A percentile compares a stretch with the other conserved stretches of the same genome.
Evolutionary conservation across 2,797 vertebrate genomes (phyloP).

Genomic region (Thalassophryne amazonica): DNA sequence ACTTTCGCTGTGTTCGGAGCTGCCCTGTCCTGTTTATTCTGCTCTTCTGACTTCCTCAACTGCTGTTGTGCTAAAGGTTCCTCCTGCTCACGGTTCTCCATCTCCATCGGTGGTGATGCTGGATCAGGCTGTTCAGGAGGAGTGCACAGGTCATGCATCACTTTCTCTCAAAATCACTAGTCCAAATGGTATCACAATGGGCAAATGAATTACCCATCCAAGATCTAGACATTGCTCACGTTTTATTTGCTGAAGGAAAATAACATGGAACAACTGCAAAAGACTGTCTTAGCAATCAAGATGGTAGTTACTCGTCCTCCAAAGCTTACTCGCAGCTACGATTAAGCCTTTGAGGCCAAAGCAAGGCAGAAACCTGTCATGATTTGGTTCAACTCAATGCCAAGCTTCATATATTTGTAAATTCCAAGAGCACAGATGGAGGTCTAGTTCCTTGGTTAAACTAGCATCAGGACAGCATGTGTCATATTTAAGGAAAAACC

Average conservation of each 20-base stretch:
- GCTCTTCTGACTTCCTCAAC: constrained; percentile 34
- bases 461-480: not conserved
- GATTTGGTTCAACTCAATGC: not conserved
- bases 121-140: constrained; percentile 66
- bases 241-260: constrained; percentile 38
- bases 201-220: constrained; percentile 24
- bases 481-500: constrained; percentile 3
- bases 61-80: constrained; percentile 50
- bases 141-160: constrained; percentile 78
- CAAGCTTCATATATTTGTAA: not conserved
- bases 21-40: constrained; percentile 36
- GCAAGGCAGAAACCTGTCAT: constrained; percentile 11
- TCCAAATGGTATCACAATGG: constrained; percentile 34
- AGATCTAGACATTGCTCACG: constrained; percentile 35
- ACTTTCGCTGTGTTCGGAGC: constrained; percentile 28
- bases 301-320: not conserved
- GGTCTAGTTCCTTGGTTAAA: not conserved
- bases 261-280: constrained; percentile 30
- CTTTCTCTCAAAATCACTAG: constrained; percentile 50
- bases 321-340: constrained; percentile 2
- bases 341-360: constrained; percentile 32
- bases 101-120: constrained; percentile 37
- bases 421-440: not conserved
- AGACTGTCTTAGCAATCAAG: constrained; percentile 26
- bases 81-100: constrained; percentile 51